Conservation (phyloP, 2,888 invertebrate genomes). For the Mimachlamys varia region DNA sequence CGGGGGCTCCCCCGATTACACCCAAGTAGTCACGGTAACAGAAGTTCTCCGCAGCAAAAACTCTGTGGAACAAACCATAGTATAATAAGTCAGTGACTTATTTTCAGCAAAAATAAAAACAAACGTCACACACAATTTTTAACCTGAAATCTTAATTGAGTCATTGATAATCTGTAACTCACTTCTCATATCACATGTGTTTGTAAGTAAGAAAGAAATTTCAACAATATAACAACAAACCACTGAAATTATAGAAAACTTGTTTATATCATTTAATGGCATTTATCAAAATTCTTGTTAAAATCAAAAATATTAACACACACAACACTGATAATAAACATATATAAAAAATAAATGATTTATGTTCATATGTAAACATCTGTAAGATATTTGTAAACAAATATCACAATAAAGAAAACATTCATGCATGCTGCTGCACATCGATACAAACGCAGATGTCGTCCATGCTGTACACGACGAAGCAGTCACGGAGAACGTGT, state of each 20-base stretch:
- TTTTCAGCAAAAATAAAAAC: background rate
- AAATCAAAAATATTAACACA: too few relatives aligned
- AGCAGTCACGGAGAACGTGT: background rate
- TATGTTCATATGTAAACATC: background rate
- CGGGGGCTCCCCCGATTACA: constrained; percentile 6
- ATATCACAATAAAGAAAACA: background rate
- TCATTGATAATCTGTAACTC: too few relatives aligned
- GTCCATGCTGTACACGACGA: background rate
- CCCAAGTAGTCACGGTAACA: constrained; percentile 1
- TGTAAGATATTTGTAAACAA: background rate
- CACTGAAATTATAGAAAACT: too few relatives aligned
- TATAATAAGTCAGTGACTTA: background rate
- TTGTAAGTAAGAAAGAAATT: too few relatives aligned
- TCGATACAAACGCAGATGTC: background rate
- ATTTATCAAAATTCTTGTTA: too few relatives aligned
- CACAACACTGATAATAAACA: background rate
- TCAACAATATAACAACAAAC: too few relatives aligned
- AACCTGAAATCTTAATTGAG: too few relatives aligned
- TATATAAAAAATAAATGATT: too few relatives aligned
- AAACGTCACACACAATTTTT: background rate
- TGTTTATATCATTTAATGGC: too few relatives aligned
- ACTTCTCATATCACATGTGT: too few relatives aligned
- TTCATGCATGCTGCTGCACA: background rate
- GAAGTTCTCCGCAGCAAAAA: constrained; percentile 22
- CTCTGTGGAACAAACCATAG: background rate